These are phyloP conservation scores for Drosophila chauvacae DNA, from an alignment of 1,140 invertebrate species.

Conservation along the genomic window DNA sequence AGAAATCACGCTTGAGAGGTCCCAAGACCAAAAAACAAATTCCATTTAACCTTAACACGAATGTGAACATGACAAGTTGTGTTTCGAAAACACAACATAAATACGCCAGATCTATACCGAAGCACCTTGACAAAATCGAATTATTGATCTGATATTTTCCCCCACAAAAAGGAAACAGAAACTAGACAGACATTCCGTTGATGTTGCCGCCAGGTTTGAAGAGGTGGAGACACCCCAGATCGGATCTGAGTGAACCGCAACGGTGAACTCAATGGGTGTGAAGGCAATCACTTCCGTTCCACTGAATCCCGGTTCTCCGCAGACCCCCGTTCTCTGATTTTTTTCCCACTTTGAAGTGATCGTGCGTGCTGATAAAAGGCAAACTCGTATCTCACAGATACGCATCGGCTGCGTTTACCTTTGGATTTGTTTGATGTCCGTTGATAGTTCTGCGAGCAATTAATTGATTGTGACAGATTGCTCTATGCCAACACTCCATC, in stretches of 20 bases:
- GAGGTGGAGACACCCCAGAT: conserved; percentile 35
- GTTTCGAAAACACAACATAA: conserved; percentile 36
- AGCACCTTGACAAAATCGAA: conserved; percentile 71
- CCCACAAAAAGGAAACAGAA: conserved; percentile 11
- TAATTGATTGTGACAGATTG: conserved; percentile 82
- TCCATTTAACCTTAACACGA: conserved; percentile 67
- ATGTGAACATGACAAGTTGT: conserved; percentile 61
- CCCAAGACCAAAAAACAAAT: conserved; percentile 44
- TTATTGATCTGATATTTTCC: conserved; percentile 59
- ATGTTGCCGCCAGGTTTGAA: conserved; percentile 52
- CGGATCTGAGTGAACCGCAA: conserved; percentile 42
- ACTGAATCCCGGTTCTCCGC: conserved; percentile 40
- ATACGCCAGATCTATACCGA: conserved; percentile 22
- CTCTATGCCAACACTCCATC: conserved; percentile 39
- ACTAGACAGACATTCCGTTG: conserved; percentile 55
- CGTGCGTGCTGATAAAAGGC: conserved; percentile 79
- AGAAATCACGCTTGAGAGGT: conserved; percentile 26
- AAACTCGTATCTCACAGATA: conserved; percentile 61
- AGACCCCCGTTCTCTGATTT: not conserved
- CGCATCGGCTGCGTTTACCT: conserved; percentile 54
- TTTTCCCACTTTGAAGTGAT: conserved; percentile 72
- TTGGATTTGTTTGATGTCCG: conserved; percentile 45
- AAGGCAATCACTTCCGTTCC: conserved; percentile 81
- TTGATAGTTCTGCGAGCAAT: conserved; percentile 76
- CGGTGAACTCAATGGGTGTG: conserved; percentile 63